Evolutionary conservation across 2,113 vertebrate genomes (phyloP), one percentile per base, ranked within the genome.

Genomic region (Eira barbara): DNA sequence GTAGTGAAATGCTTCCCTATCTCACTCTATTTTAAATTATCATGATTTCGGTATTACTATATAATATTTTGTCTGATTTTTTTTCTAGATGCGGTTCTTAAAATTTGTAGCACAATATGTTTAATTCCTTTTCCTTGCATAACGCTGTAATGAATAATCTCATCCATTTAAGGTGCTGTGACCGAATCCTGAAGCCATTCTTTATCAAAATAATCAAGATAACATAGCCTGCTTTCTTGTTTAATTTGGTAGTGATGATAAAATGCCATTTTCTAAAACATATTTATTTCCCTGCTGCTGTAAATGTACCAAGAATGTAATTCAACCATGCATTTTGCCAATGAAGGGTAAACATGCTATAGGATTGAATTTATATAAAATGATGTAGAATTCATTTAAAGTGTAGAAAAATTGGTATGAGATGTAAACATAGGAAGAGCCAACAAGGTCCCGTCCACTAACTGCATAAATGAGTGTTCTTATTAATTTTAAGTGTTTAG

Each of bases 1-100:
- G 34, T 76, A 88, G 34, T 81, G 21, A 94, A 83, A 59, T 61
- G 31, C 67, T 80, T 95, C 8, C 49, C 31, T 63, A 80, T 81
- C 73, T 95, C 39, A 55, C 36, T 34, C 81, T 80, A 49, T 78
- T 78, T 95, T 95, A 80, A 83, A 96, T 93, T 85, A 39, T 74
- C 31, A 6, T 45, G 18, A 84, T 82, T 59, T 97, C 57, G 49
- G 31, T 84, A 57, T 94, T 96, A 52, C 57, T 78, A 0, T 80
- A 49, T 49, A 57, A 29, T 85, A 69, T 71, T 93, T 78, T 88
- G 7, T 80, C 36, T 61, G 31, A 31, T 39, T 55, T 85, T 91
- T 86, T 73, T 47, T 61, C 52, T 82, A 92, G 49, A 65, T 85
- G 4, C 14, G 15, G 4, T 76, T 94, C 65, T 95, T 97, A 82